Evolutionary conservation across 2,797 vertebrate species (phyloP).

Genomic region (Malurus leucopterus): DNA sequence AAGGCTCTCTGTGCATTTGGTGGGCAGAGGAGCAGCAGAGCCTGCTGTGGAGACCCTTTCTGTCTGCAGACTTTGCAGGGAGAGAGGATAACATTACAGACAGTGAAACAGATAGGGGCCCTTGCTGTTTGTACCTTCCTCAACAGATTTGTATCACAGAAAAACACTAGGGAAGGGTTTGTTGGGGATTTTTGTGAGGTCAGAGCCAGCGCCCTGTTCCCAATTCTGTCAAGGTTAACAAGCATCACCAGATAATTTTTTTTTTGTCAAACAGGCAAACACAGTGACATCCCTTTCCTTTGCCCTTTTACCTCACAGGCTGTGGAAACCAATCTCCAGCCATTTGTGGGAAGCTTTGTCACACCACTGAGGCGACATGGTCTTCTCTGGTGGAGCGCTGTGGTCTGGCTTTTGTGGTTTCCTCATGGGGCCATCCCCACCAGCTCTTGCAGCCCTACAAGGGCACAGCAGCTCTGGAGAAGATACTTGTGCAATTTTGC

Average conservation of each 20-base stretch:
- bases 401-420: neutral
- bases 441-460: neutral
- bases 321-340: neutral
- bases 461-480: neutral
- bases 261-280: neutral
- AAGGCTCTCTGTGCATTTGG: neutral
- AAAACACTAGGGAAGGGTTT: neutral
- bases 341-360: neutral
- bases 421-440: neutral
- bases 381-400: neutral
- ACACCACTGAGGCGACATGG: rapidly evolving
- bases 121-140: neutral
- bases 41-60: neutral
- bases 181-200: neutral
- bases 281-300: neutral
- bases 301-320: neutral
- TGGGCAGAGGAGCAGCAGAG: neutral
- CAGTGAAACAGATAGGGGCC: neutral
- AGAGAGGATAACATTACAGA: neutral
- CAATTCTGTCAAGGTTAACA: neutral
- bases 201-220: neutral
- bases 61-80: neutral
- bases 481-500: neutral
- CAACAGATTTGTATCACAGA: neutral
- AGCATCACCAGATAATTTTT: neutral